Conservation (phyloP, 1,140 invertebrate genomes). For the Anastatus disparis region DNA sequence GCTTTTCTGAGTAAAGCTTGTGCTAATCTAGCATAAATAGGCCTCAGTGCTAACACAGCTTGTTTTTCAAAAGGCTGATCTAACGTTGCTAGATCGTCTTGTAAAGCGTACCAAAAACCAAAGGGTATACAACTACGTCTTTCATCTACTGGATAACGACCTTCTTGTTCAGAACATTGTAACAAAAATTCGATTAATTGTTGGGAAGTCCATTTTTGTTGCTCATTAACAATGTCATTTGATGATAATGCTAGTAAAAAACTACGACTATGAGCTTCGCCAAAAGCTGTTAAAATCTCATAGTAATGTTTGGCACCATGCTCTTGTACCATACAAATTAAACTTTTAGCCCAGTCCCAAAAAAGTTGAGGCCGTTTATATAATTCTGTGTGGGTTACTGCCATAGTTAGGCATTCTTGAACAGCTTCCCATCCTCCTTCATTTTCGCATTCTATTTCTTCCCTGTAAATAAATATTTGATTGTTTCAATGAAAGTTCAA, state of each 20-base stretch:
- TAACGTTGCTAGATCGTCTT: slow-evolving; percentile 75
- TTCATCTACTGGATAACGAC: slow-evolving; percentile 86
- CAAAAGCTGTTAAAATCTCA: slow-evolving; percentile 58
- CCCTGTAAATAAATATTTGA: too few relatives aligned
- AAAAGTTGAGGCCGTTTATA: slow-evolving; percentile 50
- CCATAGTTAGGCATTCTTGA: slow-evolving; percentile 57
- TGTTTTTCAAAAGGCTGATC: slow-evolving; percentile 66
- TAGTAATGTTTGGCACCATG: slow-evolving; percentile 54
- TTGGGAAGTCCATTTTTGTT: slow-evolving; percentile 58
- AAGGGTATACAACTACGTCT: slow-evolving; percentile 71
- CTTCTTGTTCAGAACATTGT: slow-evolving; percentile 81
- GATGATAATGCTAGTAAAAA: slow-evolving; percentile 57
- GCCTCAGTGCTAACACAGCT: slow-evolving; percentile 69
- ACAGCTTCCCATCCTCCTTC: slow-evolving; percentile 53
- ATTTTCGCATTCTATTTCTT: slow-evolving; percentile 47
- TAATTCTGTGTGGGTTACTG: slow-evolving; percentile 52
- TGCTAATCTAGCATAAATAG: slow-evolving; percentile 74
- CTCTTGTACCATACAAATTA: slow-evolving; percentile 53
- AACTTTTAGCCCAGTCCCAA: slow-evolving; percentile 57
- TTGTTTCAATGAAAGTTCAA: too few relatives aligned
- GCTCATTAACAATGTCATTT: slow-evolving; percentile 57
- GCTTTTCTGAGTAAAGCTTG: slow-evolving; percentile 76
- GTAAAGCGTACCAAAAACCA: slow-evolving; percentile 91
- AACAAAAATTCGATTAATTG: slow-evolving; percentile 73
- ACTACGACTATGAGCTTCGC: slow-evolving; percentile 56